Percentiles rank a stretch among this genome's conserved stretches.
phyloP scores from a whole-genome alignment of 2,888 invertebrate species.

The Diplazon laetatorius region DNA sequence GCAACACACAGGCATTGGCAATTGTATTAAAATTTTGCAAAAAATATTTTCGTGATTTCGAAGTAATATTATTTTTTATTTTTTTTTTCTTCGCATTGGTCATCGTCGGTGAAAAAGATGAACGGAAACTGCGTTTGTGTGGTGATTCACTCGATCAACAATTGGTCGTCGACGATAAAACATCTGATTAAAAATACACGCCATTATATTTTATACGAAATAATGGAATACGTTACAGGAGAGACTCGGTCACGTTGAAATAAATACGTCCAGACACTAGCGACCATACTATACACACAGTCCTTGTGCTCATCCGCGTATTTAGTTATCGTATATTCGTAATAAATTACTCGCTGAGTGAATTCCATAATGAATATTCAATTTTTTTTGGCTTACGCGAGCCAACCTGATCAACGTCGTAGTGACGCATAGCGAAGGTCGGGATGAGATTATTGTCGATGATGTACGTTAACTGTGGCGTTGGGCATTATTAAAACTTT shows the following conservation, averaged over 20 bases:
- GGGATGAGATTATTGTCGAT: conserved; percentile 56
- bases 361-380: conserved; percentile 64
- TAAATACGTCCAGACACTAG: not conserved
- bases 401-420: conserved; percentile 47
- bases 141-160: conserved; percentile 21
- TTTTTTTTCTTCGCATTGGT: not conserved
- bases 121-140: conserved; percentile 29
- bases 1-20: conserved; percentile 36
- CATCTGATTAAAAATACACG: conserved; percentile 29
- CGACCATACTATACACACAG: conserved; percentile 21
- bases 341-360: conserved; percentile 63
- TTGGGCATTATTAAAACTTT: conserved; percentile 32
- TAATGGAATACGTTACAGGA: conserved; percentile 39
- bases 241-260: conserved; percentile 12
- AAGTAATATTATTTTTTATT: conserved; percentile 29
- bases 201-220: conserved; percentile 33
- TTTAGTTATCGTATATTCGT: conserved; percentile 63
- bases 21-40: conserved; percentile 47
- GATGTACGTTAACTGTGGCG: conserved; percentile 23
- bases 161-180: conserved; percentile 27
- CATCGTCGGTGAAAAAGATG: not conserved
- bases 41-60: conserved; percentile 38
- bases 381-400: conserved; percentile 54
- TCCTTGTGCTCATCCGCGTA: conserved; percentile 55
- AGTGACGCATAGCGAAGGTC: conserved; percentile 38